A percentile compares a stretch with the other conserved stretches of the same genome.
Conservation (phyloP, 1,140 invertebrate species). For the Antheraea pernyi region DNA sequence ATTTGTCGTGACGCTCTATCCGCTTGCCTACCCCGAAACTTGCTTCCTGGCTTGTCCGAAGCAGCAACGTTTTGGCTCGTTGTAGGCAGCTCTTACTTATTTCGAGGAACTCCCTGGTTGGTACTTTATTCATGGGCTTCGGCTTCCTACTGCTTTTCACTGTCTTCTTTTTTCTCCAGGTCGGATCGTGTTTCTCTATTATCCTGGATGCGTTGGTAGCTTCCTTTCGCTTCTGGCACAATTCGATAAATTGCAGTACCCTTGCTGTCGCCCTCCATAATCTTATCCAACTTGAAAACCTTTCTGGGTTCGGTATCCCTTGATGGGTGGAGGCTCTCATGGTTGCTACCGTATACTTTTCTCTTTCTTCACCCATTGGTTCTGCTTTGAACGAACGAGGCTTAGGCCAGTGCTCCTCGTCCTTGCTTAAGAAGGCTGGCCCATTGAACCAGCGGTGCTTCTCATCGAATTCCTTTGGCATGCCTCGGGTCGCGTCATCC, state of each 20-base stretch:
- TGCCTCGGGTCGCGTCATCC: constrained; percentile 15
- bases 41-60: no score
- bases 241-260: background rate
- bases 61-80: no score
- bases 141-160: no score
- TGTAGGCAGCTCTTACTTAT: no score
- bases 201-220: background rate
- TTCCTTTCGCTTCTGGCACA: background rate
- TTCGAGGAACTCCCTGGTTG: no score
- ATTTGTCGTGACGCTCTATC: no score
- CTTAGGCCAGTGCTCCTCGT: background rate
- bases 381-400: background rate
- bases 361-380: background rate
- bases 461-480: background rate
- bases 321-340: no score
- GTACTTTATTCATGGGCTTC: no score
- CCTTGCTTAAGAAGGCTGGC: background rate
- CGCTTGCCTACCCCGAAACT: no score
- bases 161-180: background rate
- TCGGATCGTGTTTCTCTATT: background rate
- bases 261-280: constrained; percentile 15
- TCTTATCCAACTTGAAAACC: constrained; percentile 2
- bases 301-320: background rate
- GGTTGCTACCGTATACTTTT: background rate
- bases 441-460: background rate